These are phyloP conservation scores for Grus americana DNA, from an alignment of 2,113 vertebrate genomes.

Conservation along the genomic window DNA sequence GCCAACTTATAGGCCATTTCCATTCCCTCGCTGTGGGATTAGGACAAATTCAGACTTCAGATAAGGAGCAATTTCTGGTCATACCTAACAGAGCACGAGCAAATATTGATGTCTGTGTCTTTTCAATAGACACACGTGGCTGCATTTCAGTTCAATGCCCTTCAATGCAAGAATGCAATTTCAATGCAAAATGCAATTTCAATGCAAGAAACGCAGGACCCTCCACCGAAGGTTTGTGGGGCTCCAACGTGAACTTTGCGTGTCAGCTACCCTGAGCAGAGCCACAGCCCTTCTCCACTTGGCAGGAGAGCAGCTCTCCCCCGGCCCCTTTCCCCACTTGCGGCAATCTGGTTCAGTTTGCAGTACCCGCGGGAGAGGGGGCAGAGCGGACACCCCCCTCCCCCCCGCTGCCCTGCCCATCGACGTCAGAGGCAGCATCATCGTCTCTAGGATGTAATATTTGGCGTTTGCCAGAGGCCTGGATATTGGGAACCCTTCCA, in stretches of 20 bases:
- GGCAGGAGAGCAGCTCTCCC: background rate
- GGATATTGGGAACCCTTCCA: background rate
- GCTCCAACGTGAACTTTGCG: background rate
- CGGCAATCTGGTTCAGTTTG: rapidly evolving
- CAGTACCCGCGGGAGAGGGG: background rate
- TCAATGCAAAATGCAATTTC: background rate
- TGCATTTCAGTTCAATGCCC: background rate
- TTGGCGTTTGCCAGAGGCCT: background rate
- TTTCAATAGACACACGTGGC: rapidly evolving
- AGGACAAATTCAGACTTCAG: background rate
- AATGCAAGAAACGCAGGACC: background rate
- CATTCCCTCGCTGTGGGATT: background rate
- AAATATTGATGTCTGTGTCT: background rate
- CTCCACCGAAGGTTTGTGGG: rapidly evolving
- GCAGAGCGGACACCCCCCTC: background rate
- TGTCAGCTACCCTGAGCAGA: background rate
- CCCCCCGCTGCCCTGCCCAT: too few species aligned
- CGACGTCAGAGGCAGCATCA: rapidly evolving
- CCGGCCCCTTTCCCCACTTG: too few species aligned
- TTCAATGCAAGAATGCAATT: background rate
- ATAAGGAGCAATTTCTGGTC: background rate
- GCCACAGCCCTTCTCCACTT: background rate
- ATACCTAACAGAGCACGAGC: background rate
- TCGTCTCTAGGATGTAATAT: background rate
- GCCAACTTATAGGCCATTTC: background rate